Base-by-base conservation (phyloP, 2,797 vertebrate genomes). In the Pelochelys cantorii region DNA sequence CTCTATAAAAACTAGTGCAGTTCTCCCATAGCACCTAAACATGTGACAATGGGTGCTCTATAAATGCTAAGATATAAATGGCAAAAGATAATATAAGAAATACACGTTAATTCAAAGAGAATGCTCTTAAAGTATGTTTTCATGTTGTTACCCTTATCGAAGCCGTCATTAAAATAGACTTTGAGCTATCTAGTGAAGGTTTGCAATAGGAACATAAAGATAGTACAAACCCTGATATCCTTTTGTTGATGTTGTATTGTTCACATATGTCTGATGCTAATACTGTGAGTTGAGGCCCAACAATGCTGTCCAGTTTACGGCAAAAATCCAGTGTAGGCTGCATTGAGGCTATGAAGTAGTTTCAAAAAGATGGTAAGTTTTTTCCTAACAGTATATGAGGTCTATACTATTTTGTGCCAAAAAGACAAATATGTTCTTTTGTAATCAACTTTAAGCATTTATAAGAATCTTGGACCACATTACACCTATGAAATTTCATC, bases 181-280 rank as follows among this genome's bases (percentile, higher is more conserved):
- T 75, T 20, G 83, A 78, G 34, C 52, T 55, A 81, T 1, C 27
- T 85, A 4, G 4, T 3, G 79, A 56, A 7, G 34, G 56, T 86
- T 34, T 65, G 23, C 60, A 85, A 71, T 9, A 86, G 48, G 83
- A 85, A 77, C 37, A 80, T 7, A 37, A 86, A 27, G 1, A 14
- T 22, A 86, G 71, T 95, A 99, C 99, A 97, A 95, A 99, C 99
- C 99, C 99, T 4, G 99, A 99, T 96, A 99, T 98, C 94, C 99
- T 98, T 94, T 98, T 99, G 98, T 99, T 99, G 97, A 99, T 98
- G 95, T 99, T 99, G 97, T 99, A 99, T 82, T 99, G 99, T 97
- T 99, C 99, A 92, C 99, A 99, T 89, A 99, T 99, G 96, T 99
- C 99, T 2, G 99, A 99, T 0, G 99, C 99, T 95, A 99, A 96